phyloP scores from a whole-genome alignment of 2,888 invertebrate genomes.

The Sinotaia quadrata region DNA sequence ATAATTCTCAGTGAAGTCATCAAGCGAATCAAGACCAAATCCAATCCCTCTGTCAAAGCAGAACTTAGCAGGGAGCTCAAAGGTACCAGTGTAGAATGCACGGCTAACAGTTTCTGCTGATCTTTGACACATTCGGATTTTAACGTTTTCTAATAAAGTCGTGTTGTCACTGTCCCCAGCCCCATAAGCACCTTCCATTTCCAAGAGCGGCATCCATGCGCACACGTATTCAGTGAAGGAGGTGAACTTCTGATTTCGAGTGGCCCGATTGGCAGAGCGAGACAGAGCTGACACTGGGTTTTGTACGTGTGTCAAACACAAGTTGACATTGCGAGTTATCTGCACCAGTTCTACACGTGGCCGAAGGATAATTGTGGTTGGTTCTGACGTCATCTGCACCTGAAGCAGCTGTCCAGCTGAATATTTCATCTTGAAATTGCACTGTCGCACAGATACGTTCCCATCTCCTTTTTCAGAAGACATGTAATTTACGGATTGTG shows the following conservation, averaged over 20 bases:
- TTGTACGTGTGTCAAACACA: constrained; percentile 38
- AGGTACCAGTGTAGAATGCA: constrained; percentile 12
- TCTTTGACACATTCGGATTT: background rate
- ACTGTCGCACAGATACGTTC: background rate
- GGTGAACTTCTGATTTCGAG: constrained; percentile 14
- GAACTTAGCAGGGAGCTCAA: constrained; percentile 8
- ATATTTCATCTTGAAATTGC: constrained; percentile 32
- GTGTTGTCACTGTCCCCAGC: background rate
- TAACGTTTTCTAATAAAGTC: constrained; percentile 12
- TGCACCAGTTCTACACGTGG: constrained; percentile 33
- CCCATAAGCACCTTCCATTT: constrained; percentile 47
- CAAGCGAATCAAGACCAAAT: background rate
- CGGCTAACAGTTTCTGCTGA: background rate
- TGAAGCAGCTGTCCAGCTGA: constrained; percentile 33
- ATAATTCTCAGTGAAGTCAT: background rate
- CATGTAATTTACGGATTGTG: background rate
- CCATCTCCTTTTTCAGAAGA: constrained; percentile 11
- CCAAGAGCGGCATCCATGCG: constrained; percentile 43
- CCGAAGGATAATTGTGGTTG: constrained; percentile 32
- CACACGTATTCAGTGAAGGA: background rate
- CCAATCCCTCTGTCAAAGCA: constrained; percentile 16
- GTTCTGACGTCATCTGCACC: constrained; percentile 38
- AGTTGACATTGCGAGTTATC: constrained; percentile 35
- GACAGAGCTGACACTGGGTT: constrained; percentile 40
- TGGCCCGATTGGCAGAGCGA: constrained; percentile 37